phyloP scores from a whole-genome alignment of 2,888 invertebrate genomes.

The Phoenoteleia sp. region DNA sequence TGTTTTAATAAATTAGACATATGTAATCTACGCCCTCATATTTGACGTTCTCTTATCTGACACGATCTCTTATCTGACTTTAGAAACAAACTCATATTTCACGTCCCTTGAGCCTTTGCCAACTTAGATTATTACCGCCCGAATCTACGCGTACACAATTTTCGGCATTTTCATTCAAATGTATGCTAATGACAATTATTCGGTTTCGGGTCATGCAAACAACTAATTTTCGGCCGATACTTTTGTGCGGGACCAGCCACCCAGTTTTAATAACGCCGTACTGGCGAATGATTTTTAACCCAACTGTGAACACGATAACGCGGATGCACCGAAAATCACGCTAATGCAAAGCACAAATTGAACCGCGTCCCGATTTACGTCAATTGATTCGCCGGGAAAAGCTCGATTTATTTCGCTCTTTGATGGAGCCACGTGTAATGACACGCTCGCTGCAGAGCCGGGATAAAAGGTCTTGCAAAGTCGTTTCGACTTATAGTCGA shows the following conservation, averaged over 20 bases:
- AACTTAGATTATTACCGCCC: conserved; percentile 63
- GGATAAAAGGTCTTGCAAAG: not conserved
- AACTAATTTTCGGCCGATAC: conserved; percentile 63
- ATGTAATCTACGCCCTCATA: too few relatives aligned
- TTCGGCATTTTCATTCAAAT: conserved; percentile 63
- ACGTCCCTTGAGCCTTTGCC: conserved; percentile 62
- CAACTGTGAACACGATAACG: not conserved
- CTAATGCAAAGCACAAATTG: not conserved
- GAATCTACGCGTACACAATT: conserved; percentile 63
- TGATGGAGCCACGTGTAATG: not conserved
- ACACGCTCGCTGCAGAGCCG: not conserved
- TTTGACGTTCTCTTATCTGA: too few relatives aligned
- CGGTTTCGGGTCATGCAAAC: conserved; percentile 56
- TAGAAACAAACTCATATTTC: conserved; percentile 68
- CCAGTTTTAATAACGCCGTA: conserved; percentile 11
- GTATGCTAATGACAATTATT: conserved; percentile 70
- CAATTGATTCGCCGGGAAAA: not conserved
- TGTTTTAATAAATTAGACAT: too few relatives aligned
- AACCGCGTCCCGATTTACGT: not conserved
- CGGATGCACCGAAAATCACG: not conserved
- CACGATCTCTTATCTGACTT: too few relatives aligned
- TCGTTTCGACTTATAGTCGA: not conserved
- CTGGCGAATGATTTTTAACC: not conserved
- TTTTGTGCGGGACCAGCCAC: conserved; percentile 29
- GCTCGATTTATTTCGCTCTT: not conserved